A percentile compares a stretch with the other conserved stretches of the same genome.
Evolutionary conservation across 2,113 vertebrate species (phyloP).

Genomic region (Eretmochelys imbricata): DNA sequence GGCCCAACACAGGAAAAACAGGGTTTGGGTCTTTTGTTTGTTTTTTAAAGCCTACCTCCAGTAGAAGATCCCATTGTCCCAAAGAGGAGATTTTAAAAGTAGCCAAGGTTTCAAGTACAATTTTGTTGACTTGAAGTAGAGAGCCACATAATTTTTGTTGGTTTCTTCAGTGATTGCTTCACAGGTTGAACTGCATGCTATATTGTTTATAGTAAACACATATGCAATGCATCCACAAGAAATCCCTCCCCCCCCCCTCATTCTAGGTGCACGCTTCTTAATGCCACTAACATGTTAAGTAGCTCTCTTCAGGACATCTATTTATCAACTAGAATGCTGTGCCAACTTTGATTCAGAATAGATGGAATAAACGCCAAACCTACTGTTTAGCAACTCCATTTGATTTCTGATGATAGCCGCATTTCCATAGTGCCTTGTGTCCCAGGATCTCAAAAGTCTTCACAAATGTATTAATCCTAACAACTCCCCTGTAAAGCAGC

Average conservation of each 20-base stretch:
- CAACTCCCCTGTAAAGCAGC: not conserved
- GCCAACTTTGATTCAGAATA: not conserved
- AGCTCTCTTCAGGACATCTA: not conserved
- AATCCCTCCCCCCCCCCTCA: too few relatives aligned
- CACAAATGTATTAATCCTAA: not conserved
- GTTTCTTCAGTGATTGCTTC: too few relatives aligned
- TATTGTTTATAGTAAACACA: too few relatives aligned
- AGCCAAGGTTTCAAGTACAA: too few relatives aligned
- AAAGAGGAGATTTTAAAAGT: too few relatives aligned
- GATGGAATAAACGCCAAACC: not conserved
- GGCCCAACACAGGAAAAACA: not conserved
- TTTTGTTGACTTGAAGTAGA: too few relatives aligned
- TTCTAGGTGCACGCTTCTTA: not conserved
- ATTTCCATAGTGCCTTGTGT: not conserved
- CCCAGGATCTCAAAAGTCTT: not conserved
- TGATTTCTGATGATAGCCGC: not conserved
- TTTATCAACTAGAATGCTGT: not conserved
- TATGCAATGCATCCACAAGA: too few relatives aligned
- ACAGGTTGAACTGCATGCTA: too few relatives aligned
- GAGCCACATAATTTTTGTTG: too few relatives aligned
- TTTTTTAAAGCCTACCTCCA: too few relatives aligned
- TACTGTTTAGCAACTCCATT: not conserved
- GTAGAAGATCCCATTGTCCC: too few relatives aligned
- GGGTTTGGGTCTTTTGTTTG: not conserved
- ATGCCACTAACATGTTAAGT: not conserved